A percentile compares a stretch with the other conserved stretches of the same genome.
Conservation (phyloP, 2,888 invertebrate species). For the Polietes domitor region DNA sequence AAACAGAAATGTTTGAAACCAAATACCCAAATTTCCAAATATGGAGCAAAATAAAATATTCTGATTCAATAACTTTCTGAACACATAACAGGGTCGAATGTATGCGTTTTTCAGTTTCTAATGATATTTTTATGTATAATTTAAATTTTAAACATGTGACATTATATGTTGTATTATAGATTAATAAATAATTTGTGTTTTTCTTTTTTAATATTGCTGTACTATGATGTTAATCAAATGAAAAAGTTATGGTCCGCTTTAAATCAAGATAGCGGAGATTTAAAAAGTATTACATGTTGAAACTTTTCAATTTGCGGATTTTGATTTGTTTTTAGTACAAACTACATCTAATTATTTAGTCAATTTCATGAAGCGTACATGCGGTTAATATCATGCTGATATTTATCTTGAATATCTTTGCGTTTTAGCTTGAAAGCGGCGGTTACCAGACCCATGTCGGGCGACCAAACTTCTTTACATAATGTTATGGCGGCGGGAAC, state of each 20-base stretch:
- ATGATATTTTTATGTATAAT: no score
- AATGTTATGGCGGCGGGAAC: conserved; percentile 94
- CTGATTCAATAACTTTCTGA: no score
- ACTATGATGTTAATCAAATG: not conserved
- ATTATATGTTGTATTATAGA: not conserved
- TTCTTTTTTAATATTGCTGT: not conserved
- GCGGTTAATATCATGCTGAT: conserved; percentile 94
- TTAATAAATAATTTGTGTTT: conserved; percentile 12
- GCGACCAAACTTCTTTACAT: conserved; percentile 97
- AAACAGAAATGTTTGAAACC: no score
- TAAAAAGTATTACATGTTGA: not conserved
- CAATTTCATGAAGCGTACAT: conserved; percentile 95
- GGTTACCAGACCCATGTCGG: conserved; percentile 97
- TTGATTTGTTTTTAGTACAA: conserved; percentile 46
- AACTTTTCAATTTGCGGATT: conserved; percentile 24
- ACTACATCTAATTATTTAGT: conserved; percentile 71
- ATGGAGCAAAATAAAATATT: no score
- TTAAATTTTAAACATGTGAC: not conserved
- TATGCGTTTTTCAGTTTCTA: no score
- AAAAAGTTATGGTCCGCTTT: not conserved
- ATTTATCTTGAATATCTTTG: conserved; percentile 96
- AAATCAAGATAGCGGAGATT: not conserved
- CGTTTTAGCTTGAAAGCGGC: conserved; percentile 99
- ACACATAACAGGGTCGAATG: no score
- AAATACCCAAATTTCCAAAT: no score